A percentile compares a stretch with the other conserved stretches of the same genome.
Conservation (phyloP, 2,888 invertebrate genomes). For the Choristoneura rosaceana region DNA sequence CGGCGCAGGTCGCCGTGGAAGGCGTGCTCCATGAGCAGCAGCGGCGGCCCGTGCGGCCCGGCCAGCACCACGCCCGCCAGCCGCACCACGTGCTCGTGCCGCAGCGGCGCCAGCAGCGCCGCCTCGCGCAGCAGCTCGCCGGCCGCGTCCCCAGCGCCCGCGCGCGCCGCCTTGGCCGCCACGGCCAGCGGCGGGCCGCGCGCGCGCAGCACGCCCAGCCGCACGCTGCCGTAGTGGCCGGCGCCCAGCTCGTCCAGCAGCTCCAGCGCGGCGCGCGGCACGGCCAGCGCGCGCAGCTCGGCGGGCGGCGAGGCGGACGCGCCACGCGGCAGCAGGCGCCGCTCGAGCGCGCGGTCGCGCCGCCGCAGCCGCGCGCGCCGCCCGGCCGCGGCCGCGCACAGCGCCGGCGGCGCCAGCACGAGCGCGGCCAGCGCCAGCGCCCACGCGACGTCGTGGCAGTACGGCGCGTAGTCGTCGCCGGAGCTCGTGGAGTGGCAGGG, state of each 20-base stretch:
- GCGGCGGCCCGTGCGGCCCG: slow-evolving; percentile 93
- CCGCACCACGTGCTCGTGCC: slow-evolving; percentile 92
- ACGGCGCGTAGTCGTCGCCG: slow-evolving; percentile 80
- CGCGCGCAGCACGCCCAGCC: slow-evolving; percentile 57
- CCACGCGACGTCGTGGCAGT: slow-evolving; percentile 86
- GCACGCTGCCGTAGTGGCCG: slow-evolving; percentile 67
- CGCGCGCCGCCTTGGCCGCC: slow-evolving; percentile 93
- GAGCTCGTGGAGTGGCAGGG: slow-evolving; percentile 35
- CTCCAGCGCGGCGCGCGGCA: slow-evolving; percentile 53
- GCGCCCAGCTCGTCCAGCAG: slow-evolving; percentile 61
- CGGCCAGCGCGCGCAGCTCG: slow-evolving; percentile 50
- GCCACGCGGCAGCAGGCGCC: slow-evolving; percentile 31
- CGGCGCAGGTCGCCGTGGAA: slow-evolving; percentile 95
- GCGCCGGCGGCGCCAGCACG: slow-evolving; percentile 86
- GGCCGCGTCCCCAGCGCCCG: slow-evolving; percentile 61
- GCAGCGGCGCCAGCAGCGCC: slow-evolving; percentile 89
- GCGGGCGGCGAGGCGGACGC: slow-evolving; percentile 51
- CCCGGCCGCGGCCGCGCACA: slow-evolving; percentile 85
- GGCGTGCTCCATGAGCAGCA: slow-evolving; percentile 96
- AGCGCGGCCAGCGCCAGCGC: slow-evolving; percentile 84
- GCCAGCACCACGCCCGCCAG: slow-evolving; percentile 94
- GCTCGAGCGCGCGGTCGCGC: slow-evolving; percentile 45
- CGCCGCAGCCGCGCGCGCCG: slow-evolving; percentile 81
- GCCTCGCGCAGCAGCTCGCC: slow-evolving; percentile 53
- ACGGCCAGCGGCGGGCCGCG: slow-evolving; percentile 82